Conservation (phyloP, 2,113 vertebrate genomes). For the Taurulus bubalis region DNA sequence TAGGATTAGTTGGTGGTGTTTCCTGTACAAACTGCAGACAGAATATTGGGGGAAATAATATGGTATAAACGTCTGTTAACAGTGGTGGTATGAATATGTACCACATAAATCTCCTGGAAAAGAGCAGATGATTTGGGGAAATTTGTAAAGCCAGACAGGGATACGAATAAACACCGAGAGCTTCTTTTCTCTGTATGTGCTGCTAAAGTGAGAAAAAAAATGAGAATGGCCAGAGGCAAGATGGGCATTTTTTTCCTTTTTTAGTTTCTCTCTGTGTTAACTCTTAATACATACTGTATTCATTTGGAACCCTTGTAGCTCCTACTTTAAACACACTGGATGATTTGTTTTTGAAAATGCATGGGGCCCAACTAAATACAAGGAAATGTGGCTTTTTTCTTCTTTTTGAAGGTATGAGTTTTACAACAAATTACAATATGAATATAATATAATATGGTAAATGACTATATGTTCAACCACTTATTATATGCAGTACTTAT, state of each 20-base stretch:
- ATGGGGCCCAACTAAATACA: neutral
- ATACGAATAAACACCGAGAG: slow-evolving; percentile 11
- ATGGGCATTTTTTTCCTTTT: slow-evolving; percentile 30
- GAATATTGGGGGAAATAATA: slow-evolving; percentile 4
- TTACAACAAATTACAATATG: neutral
- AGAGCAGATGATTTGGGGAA: neutral
- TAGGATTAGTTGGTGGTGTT: slow-evolving; percentile 14
- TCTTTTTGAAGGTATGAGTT: neutral
- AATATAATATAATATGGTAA: neutral
- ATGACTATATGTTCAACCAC: slow-evolving; percentile 10
- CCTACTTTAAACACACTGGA: slow-evolving; percentile 1
- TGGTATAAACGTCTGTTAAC: neutral
- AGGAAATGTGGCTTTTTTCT: neutral
- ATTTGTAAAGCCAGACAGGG: slow-evolving; percentile 24
- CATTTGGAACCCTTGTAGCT: slow-evolving; percentile 31
- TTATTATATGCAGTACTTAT: slow-evolving; percentile 4
- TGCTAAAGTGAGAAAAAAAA: neutral
- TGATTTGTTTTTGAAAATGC: neutral
- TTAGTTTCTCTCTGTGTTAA: slow-evolving; percentile 30
- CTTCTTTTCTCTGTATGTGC: slow-evolving; percentile 24
- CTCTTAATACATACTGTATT: slow-evolving; percentile 29
- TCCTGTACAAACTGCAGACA: slow-evolving; percentile 28
- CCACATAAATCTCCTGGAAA: slow-evolving; percentile 25
- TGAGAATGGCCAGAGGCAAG: slow-evolving; percentile 28
- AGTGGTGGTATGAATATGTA: slow-evolving; percentile 7